Evolutionary conservation across 2,888 invertebrate genomes (phyloP).

Genomic region (Ormyrus thymus): DNA sequence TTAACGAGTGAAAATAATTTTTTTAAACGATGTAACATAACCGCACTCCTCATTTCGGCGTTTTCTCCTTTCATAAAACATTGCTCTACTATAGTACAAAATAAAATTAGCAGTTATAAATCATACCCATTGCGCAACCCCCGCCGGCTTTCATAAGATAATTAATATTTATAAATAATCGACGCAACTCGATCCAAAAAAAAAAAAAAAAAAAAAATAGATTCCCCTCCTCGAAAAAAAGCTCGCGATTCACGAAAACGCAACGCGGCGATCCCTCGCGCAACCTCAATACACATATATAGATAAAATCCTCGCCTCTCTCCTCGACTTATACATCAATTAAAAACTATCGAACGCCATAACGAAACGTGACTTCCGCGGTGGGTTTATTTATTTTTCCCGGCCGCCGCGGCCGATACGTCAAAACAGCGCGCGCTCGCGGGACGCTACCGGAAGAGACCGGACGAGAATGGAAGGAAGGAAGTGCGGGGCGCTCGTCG

Average conservation of each 20-base stretch:
- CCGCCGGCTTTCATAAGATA: not conserved
- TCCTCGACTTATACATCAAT: not conserved
- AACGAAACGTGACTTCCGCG: constrained; percentile 31
- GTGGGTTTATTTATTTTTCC: constrained; percentile 44
- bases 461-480: constrained; percentile 64
- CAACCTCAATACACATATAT: not conserved
- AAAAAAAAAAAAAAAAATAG: not conserved
- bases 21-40: not conserved
- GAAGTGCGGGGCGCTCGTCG: constrained; percentile 63
- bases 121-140: not conserved
- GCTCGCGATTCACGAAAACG: not conserved
- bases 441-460: constrained; percentile 31
- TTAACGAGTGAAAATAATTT: not conserved
- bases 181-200: not conserved
- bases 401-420: not conserved
- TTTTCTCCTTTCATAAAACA: constrained; percentile 9
- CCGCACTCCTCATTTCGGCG: not conserved
- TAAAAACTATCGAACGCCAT: constrained; percentile 7
- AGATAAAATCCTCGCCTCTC: not conserved
- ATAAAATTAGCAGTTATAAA: constrained; percentile 12
- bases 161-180: constrained; percentile 18
- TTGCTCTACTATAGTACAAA: not conserved
- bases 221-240: not conserved
- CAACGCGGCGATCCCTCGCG: not conserved
- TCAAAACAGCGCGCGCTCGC: constrained; percentile 2